Base-by-base conservation (phyloP, 2,888 invertebrate species). In the Trichogramma evanescens region DNA sequence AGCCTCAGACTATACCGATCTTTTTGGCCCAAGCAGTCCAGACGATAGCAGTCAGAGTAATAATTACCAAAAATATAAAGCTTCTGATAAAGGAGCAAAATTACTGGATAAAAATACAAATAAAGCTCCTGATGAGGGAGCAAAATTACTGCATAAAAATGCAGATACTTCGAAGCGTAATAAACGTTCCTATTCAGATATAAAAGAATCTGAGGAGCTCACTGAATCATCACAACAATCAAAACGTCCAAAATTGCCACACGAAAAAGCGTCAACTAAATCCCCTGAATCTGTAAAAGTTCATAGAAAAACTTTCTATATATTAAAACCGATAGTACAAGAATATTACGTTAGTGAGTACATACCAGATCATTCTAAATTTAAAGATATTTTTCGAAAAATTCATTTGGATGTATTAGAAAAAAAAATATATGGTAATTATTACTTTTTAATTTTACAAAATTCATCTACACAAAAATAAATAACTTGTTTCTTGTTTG, bases 251-350 rank as follows among this genome's bases (percentile, higher is more conserved):
- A 70, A 59, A 52, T 9, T 54, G 39, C 50, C 57, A 43, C 44
- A 55, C 0, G 50, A 60, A 45, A 41, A 40, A 26, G 6, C 54
- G 44, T 5, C 5, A 39, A 56, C 49, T 5, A 58, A 62, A 45
- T 44, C 43, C 5, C 56, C 53, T 49, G 64, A 55, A 53, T 58
- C 61, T 0, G 48, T 56, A 57, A 64, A 56, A 54, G 61, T 63
- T 56, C 61, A 62, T n/a, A 61, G 55, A 55, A 64, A 63, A 61
- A 66, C 64, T 54, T 66, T 64, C 26, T 44, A 62, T 9, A 69
- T 74, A 26, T 66, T 75, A 49, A 71, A 73, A 58, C 67, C 69
- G 45, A 71, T 70, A 54, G 66, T 75, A 40, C 71, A 70, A 72
- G 70, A 69, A 54, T 69, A 70, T 57, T 74, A 73, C 62, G 69